Evolutionary conservation across 2,888 invertebrate genomes (phyloP).

Genomic region (Acleris emargana): DNA sequence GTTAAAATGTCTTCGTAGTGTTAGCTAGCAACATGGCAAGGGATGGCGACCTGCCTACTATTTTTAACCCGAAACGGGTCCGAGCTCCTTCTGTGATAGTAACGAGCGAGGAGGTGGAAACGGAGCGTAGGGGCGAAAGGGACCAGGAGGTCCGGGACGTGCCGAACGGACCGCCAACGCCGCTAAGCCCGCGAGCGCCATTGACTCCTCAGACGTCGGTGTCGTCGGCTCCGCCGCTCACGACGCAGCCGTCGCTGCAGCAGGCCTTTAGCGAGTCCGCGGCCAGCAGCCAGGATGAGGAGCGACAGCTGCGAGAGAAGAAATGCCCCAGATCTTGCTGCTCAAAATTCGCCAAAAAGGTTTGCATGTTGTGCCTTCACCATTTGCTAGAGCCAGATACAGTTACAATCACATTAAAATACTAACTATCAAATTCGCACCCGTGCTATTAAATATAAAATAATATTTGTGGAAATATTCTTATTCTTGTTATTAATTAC

Average conservation of each 20-base stretch:
- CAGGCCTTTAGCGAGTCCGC: conserved; percentile 80
- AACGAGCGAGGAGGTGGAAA: conserved; percentile 85
- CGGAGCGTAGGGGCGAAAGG: conserved; percentile 62
- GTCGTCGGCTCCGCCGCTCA: conserved; percentile 77
- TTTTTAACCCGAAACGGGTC: conserved; percentile 90
- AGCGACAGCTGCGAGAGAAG: conserved; percentile 75
- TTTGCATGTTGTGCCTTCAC: conserved; percentile 49
- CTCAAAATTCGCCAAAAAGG: conserved; percentile 92
- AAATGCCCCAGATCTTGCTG: conserved; percentile 90
- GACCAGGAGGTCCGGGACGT: conserved; percentile 71
- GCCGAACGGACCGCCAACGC: conserved; percentile 77
- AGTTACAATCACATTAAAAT: too few relatives aligned
- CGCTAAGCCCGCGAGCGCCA: conserved; percentile 72
- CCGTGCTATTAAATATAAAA: too few relatives aligned
- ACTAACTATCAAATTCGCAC: too few relatives aligned
- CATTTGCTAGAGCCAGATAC: too few relatives aligned
- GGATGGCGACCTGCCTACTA: conserved; percentile 91
- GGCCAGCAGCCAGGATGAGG: conserved; percentile 86
- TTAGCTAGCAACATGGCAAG: conserved; percentile 81
- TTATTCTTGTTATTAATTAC: too few relatives aligned
- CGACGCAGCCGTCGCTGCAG: conserved; percentile 77
- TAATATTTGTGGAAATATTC: too few relatives aligned
- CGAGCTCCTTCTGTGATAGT: conserved; percentile 88
- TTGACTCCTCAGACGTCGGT: conserved; percentile 76
- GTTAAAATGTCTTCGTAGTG: conserved; percentile 44